phyloP scores from a whole-genome alignment of 2,113 vertebrate species.

The Rutilus rutilus region DNA sequence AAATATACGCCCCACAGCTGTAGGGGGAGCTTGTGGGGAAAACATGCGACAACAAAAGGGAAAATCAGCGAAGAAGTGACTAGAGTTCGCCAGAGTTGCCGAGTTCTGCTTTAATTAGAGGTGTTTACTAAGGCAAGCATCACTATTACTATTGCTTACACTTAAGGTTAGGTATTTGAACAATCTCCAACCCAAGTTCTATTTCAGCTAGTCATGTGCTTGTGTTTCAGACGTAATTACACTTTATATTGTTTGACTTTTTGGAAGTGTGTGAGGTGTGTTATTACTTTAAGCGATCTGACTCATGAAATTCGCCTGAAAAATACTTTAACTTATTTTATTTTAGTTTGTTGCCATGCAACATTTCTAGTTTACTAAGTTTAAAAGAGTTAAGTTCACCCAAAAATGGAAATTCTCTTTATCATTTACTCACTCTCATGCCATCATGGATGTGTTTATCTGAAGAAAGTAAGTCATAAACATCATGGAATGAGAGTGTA shows the following conservation, averaged over 20 bases:
- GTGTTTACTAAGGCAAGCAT: neutral
- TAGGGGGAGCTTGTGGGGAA: no score
- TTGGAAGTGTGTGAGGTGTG: neutral
- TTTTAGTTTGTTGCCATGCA: no score
- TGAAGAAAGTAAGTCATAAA: neutral
- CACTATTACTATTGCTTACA: neutral
- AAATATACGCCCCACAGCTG: no score
- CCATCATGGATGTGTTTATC: neutral
- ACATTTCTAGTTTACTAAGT: no score
- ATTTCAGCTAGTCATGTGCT: neutral
- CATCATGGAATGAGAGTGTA: neutral
- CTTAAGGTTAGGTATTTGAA: neutral
- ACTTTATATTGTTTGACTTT: neutral
- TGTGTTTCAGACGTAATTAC: neutral
- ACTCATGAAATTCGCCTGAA: neutral
- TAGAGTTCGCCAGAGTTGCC: no score
- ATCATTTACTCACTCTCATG: neutral
- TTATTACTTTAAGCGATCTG: neutral
- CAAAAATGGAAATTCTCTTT: neutral
- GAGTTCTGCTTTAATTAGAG: no score
- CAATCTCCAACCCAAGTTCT: neutral
- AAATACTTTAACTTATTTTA: no score
- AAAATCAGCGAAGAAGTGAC: no score
- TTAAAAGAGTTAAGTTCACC: neutral
- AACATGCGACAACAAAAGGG: no score